Base-by-base conservation (phyloP, 2,797 vertebrate genomes). In the Syngnathus acus region DNA sequence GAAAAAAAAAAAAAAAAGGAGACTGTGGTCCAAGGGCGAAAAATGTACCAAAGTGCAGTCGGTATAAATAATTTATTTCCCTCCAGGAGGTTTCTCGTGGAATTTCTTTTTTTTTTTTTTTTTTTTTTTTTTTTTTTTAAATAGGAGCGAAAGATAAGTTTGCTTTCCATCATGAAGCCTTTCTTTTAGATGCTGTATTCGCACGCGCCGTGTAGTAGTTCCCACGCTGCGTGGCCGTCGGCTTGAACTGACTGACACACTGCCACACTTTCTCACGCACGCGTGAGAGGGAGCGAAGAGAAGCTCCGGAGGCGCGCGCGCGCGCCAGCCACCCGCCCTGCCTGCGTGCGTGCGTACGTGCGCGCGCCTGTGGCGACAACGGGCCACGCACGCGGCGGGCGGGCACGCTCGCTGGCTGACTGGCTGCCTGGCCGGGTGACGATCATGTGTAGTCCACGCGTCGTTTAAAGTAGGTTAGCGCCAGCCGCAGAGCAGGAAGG, bases 361-460 rank as follows among this genome's bases (percentile, higher is more conserved):
- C 57, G 81, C 55, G 82, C 77, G 87, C 81, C 86, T 84, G 74
- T 80, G 73, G 74, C 71, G 72, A 75, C 81, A 79, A 78, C 78
- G 3, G 63, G 86, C 84, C 54, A 37, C 54, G 54, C 54, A 32
- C 23, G 78, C 88, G 89, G 89, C 88, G 88, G 91, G 86, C 88
- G 81, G 82, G 66, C 43, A 3, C 16, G 47, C 47, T 48, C 47
- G 47, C 17, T 17, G 1, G 47, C 47, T 48, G 5, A 17, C 84
- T 68, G 74, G 51, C 9, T 53, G 19, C n/a, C 53, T 55, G 9
- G 48, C 74, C 59, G 75, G 75, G 69, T 82, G 80, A 86, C 75
- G 89, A 90, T 92, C 91, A 91, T 91, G 91, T 91, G 91, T 90
- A 86, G 88, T 91, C 90, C 91, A 91, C 88, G 89, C 89, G 90